These are phyloP conservation scores for Sceliomorpha sp. DNA, from an alignment of 2,888 invertebrate genomes.

Conservation along the genomic window DNA sequence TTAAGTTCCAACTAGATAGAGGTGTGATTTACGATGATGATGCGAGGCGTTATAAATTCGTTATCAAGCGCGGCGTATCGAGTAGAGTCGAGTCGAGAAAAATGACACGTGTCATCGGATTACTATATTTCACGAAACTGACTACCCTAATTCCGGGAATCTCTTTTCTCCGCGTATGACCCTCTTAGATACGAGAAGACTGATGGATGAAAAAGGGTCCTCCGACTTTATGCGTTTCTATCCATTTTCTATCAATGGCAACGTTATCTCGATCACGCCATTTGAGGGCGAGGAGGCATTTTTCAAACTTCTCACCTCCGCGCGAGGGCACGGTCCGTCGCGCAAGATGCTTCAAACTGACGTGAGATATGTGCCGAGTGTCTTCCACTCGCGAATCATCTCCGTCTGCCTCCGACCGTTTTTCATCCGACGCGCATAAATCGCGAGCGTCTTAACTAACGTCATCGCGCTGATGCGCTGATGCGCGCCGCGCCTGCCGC, in stretches of 20 bases:
- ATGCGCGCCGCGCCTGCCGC: background rate
- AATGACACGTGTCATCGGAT: conserved; percentile 38
- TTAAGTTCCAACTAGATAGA: too few relatives aligned
- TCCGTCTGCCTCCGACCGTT: background rate
- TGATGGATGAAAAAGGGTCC: conserved; percentile 33
- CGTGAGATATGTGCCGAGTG: conserved; percentile 51
- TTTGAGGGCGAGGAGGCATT: conserved; percentile 33
- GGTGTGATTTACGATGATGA: conserved; percentile 23
- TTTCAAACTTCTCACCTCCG: conserved; percentile 52
- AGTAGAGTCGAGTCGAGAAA: conserved; percentile 15
- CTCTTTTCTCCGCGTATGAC: conserved; percentile 27
- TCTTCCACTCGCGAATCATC: conserved; percentile 7
- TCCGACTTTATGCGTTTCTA: conserved; percentile 37
- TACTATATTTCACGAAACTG: conserved; percentile 34
- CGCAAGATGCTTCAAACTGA: conserved; percentile 49
- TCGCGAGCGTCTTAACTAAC: background rate
- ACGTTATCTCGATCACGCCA: conserved; percentile 49
- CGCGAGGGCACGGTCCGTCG: conserved; percentile 23
- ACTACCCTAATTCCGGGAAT: conserved; percentile 30
- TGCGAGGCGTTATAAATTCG: conserved; percentile 34
- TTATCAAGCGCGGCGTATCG: conserved; percentile 17
- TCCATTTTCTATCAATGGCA: conserved; percentile 56
- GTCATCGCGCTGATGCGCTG: background rate
- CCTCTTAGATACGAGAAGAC: conserved; percentile 15
- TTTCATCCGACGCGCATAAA: conserved; percentile 1